phyloP scores from a whole-genome alignment of 2,113 vertebrate genomes.

The Grus americana region DNA sequence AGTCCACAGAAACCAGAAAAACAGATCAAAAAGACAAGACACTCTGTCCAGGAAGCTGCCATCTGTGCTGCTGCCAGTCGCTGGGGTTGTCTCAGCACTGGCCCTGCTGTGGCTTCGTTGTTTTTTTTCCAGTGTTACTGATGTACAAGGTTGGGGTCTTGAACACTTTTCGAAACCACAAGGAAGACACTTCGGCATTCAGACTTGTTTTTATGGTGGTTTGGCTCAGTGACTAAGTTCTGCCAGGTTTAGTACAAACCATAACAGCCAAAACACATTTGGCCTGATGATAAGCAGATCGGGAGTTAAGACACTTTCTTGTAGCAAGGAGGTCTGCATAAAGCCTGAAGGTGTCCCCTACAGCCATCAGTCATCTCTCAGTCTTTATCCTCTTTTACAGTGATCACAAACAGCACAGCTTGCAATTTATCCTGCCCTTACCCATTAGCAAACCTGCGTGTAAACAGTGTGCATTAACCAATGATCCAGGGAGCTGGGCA shows the following conservation, averaged over 20 bases:
- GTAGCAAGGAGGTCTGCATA: not conserved
- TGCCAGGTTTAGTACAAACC: not conserved
- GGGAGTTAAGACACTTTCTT: not conserved
- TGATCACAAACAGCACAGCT: not conserved
- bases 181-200: not conserved
- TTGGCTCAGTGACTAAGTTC: not conserved
- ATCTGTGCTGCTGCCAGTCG: not conserved
- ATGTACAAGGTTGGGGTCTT: not conserved
- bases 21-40: not conserved
- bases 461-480: not conserved
- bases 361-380: not conserved
- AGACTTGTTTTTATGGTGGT: not conserved
- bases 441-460: not conserved
- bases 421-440: not conserved
- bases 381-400: not conserved
- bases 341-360: not conserved
- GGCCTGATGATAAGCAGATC: not conserved
- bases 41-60: not conserved
- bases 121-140: not conserved
- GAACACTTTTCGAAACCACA: not conserved
- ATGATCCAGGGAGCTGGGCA: not conserved
- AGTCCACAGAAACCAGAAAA: not conserved
- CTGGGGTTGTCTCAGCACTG: not conserved
- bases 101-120: not conserved
- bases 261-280: not conserved